phyloP scores from a whole-genome alignment of 1,140 invertebrate genomes.

The Eupristina koningsbergeri region DNA sequence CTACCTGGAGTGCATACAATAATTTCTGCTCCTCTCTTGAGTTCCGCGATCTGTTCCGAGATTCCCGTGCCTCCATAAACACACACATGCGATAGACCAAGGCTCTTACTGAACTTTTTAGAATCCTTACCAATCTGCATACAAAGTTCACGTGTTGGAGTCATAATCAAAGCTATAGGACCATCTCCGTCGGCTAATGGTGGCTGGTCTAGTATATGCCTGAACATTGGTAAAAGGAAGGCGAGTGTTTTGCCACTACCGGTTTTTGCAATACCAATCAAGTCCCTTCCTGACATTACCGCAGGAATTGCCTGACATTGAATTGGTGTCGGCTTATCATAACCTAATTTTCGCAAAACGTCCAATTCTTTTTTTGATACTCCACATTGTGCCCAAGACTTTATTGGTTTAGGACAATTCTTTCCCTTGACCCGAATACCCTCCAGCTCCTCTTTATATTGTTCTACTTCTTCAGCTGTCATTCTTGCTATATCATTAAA shows the following conservation, averaged over 20 bases:
- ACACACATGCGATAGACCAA: slow-evolving; percentile 91
- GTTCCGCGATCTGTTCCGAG: slow-evolving; percentile 96
- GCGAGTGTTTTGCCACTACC: slow-evolving; percentile 99
- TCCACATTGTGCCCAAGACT: slow-evolving; percentile 98
- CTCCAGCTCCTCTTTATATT: slow-evolving; percentile 88
- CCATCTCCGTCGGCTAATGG: slow-evolving; percentile 95
- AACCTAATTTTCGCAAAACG: slow-evolving; percentile 91
- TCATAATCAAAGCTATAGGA: slow-evolving; percentile 97
- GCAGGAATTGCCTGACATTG: slow-evolving; percentile 98
- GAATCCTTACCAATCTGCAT: slow-evolving; percentile 99
- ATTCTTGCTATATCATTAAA: slow-evolving; percentile 81
- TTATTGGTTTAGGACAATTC: slow-evolving; percentile 95
- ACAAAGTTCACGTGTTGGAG: slow-evolving; percentile 97
- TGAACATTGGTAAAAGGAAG: slow-evolving; percentile 98
- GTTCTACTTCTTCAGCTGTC: slow-evolving; percentile 90
- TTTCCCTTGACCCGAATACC: slow-evolving; percentile 88
- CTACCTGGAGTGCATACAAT: slow-evolving; percentile 99
- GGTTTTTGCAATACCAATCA: slow-evolving; percentile 99
- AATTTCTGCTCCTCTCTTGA: slow-evolving; percentile 98
- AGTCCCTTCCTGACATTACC: slow-evolving; percentile 97
- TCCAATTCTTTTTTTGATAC: slow-evolving; percentile 97
- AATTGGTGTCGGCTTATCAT: slow-evolving; percentile 98
- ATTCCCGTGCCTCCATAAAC: slow-evolving; percentile 99
- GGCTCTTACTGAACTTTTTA: slow-evolving; percentile 93
- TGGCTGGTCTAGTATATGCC: slow-evolving; percentile 96